Evolutionary conservation across 1,140 invertebrate genomes (phyloP), one percentile per base, ranked within the genome.

Genomic region (Wiebesia pumilae): DNA sequence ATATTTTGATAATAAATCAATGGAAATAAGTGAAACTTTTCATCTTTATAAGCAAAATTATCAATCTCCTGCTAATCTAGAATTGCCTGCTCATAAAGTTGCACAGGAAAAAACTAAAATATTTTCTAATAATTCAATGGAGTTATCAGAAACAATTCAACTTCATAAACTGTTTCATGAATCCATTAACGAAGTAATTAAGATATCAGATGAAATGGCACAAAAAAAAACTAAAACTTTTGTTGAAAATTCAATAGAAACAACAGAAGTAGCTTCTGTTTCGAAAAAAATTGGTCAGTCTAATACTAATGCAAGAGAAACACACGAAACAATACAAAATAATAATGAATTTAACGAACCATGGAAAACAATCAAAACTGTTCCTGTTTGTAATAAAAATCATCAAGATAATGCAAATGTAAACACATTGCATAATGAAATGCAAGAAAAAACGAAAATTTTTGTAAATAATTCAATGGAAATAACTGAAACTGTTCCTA

Each of bases 321-420:
- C 30, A 75, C 16, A 40, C n/a, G 33, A 40, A 58, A 35, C 51
- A 27, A 30, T 19, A 43, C 14, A 33, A 67, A 9, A 24, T 3
- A 85, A 85, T 2, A 71, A 51, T 83, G 33, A 69, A 30, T 71
- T 84, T 58, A 54, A 27, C 38, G 71, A 40, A 24, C 80, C 54
- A 75, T 88, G 88, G 84, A 84, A 89, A 80, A 10, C 19, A 2
- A 89, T 87, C 35, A 24, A 82, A 86, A 54, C 73, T 35, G 16
- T 83, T 51, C 75, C 38, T 16, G 19, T 54, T 54, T 54, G 14
- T 54, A 54, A 54, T 14, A 54, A 47, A 47, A 47, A 19, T 27
- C 24, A 24, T 4, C 24, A 62, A 27, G 14, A 3, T n/a, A n/a
- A 27, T 35, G n/a, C 9, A 84, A 78, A 43, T 30, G 24, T 69